Base-by-base conservation (phyloP, 2,888 invertebrate species). In the Microchrysa polita region DNA sequence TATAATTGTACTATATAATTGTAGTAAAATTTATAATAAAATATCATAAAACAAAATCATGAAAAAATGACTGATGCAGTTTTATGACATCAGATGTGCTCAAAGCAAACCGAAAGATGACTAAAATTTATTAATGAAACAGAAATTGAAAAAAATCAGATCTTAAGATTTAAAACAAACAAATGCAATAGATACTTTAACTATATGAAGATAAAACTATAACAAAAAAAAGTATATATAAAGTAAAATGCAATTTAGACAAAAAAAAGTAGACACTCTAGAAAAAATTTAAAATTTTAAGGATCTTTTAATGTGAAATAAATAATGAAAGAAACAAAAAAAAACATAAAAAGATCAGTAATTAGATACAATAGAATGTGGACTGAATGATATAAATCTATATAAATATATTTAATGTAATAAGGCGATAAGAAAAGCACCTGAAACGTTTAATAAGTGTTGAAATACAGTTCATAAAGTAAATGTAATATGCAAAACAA, bases 1-100 rank as follows among this genome's bases (percentile, higher is more conserved):
- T n/a, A 7, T 7, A 34, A n/a, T n/a, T n/a, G 48, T n/a, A 48
- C 16, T 48, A 12, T 48, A 60, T n/a, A n/a, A n/a, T 60, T 60
- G 60, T 23, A 60, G 22, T 16, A 55, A 1, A 55, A 18, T 55
- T 55, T 55, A 20, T 16, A 48, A 48, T 48, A 10, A n/a, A n/a
- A 5, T 48, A 48, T 12, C 48, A 48, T n/a, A 5, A 34, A 52
- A 16, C 12, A 16, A 52, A n/a, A n/a, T n/a, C n/a, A n/a, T n/a
- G n/a, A n/a, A n/a, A n/a, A n/a, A 52, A 16, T 14, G 60, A 42
- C 55, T 72, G 72, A 44, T 72, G 72, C 72, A 59, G 72, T 72
- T 72, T 72, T 72, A 72, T 72, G 72, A 12, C 59, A 72, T 72
- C 72, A 72, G 60, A 72, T 57, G n/a, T n/a, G 69, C 69, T 69